Base-by-base conservation (phyloP, 1,140 invertebrate genomes). In the Ceratina calcarata region DNA sequence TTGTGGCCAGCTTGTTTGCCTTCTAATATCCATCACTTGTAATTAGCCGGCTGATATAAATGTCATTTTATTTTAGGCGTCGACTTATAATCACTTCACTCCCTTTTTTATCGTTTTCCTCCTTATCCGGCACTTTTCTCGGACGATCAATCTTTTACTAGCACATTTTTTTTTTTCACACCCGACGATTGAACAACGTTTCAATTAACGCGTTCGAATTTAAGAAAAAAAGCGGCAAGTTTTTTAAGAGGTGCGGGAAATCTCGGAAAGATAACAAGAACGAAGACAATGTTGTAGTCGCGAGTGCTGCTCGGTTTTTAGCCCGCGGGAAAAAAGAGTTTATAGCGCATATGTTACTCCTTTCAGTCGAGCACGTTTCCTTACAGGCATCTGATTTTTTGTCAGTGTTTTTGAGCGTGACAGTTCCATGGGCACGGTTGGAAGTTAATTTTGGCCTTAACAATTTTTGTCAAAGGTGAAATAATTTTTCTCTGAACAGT, bases 21-120 rank as follows among this genome's bases (percentile, higher is more conserved):
- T 76, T 76, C 62, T 76, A 82, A 13, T 57, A 75, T 85, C 75
- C 58, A 76, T 86, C 57, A 62, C 37, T 45, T 45, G 37, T 45
- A 8, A 45, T 8, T 45, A 8, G 37, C 37, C 10, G 6, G 37
- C 6, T 6, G 37, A 45, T 45, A 45, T 45, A 45, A 45, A 45
- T 45, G 37, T 45, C 37, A 45, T 45, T 45, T 45, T 45, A 10
- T 45, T 45, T 45, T 45, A 45, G 37, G 37, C 7, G 37, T 10
- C 37, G 37, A 45, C 37, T 45, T 6, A 45, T 45, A 45, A 45
- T 45, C 37, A 10, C 37, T 45, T 45, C 37, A 10, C 37, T 45
- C 37, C 37, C 37, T 65, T 78, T 58, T 27, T 37, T 53, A 15
- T n/a, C 2, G 16, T 10, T 22, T 24, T 51, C 61, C 53, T 32